Evolutionary conservation across 1,140 invertebrate genomes (phyloP).

Genomic region (Helicoverpa zea): DNA sequence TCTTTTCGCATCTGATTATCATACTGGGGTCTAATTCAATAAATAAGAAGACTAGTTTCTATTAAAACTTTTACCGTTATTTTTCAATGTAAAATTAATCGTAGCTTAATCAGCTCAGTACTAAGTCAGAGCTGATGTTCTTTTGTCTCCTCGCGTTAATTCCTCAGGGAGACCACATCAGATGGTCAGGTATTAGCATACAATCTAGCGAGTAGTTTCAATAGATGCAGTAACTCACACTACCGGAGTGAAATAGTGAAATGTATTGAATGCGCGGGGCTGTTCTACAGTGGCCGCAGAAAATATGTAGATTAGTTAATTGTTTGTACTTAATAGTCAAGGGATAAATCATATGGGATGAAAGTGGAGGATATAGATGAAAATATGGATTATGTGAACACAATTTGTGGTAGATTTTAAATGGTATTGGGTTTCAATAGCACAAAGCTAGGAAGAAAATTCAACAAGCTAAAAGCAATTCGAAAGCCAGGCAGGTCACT

Average conservation of each 20-base stretch:
- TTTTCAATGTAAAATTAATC: background rate
- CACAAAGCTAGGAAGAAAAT: background rate
- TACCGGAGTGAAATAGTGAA: constrained; percentile 43
- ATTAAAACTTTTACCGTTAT: too few species aligned
- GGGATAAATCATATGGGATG: too few species aligned
- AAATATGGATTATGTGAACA: too few species aligned
- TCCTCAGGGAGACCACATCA: background rate
- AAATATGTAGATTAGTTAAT: background rate
- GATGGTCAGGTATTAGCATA: constrained; percentile 46
- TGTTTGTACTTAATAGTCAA: background rate
- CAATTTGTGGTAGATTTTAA: too few species aligned
- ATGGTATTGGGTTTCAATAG: too few species aligned
- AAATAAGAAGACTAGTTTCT: too few species aligned
- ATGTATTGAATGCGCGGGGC: constrained; percentile 39
- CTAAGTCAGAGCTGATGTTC: background rate
- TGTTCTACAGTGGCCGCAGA: constrained; percentile 13
- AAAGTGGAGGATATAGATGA: background rate
- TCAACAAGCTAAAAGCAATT: background rate
- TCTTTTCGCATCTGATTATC: too few species aligned
- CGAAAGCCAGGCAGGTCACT: constrained; percentile 18
- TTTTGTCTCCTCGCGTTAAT: background rate
- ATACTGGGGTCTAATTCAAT: too few species aligned
- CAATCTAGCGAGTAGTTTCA: constrained; percentile 38
- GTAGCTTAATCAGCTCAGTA: background rate
- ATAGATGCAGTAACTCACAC: constrained; percentile 40